These are phyloP conservation scores for Dendrophyllia cribrosa DNA, from an alignment of 64 coral and sea anemone genomes.

Conservation along the genomic window DNA sequence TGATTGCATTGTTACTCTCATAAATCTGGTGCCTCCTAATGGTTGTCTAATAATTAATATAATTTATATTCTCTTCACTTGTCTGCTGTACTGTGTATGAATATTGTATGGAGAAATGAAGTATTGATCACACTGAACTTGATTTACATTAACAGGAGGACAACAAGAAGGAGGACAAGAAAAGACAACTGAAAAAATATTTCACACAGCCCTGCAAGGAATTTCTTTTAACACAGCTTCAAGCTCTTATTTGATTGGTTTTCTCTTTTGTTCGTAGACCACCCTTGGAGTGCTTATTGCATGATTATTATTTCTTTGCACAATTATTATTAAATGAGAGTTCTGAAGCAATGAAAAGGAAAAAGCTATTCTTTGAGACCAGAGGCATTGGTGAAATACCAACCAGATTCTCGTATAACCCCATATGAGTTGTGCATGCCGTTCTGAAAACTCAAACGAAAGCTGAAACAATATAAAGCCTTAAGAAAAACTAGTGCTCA, in stretches of 20 bases:
- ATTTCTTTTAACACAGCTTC: neutral
- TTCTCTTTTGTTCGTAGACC: neutral
- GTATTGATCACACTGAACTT: neutral
- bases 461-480: too few relatives aligned
- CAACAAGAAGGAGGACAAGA: constrained; percentile 38
- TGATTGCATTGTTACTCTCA: too few relatives aligned
- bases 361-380: neutral
- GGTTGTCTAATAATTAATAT: too few relatives aligned
- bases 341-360: neutral
- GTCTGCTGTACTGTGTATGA: too few relatives aligned
- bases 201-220: neutral
- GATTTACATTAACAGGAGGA: constrained; percentile 14
- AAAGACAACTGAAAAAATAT: constrained; percentile 40
- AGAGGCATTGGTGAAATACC: neutral
- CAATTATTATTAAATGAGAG: neutral
- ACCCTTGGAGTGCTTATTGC: neutral
- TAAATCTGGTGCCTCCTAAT: too few relatives aligned
- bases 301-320: neutral
- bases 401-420: too few relatives aligned
- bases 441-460: too few relatives aligned
- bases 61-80: too few relatives aligned
- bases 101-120: neutral
- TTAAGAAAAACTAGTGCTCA: too few relatives aligned
- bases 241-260: neutral
- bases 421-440: too few relatives aligned